Base-by-base conservation (phyloP, 2,888 invertebrate species). In the Sphecodes monilicornis region DNA sequence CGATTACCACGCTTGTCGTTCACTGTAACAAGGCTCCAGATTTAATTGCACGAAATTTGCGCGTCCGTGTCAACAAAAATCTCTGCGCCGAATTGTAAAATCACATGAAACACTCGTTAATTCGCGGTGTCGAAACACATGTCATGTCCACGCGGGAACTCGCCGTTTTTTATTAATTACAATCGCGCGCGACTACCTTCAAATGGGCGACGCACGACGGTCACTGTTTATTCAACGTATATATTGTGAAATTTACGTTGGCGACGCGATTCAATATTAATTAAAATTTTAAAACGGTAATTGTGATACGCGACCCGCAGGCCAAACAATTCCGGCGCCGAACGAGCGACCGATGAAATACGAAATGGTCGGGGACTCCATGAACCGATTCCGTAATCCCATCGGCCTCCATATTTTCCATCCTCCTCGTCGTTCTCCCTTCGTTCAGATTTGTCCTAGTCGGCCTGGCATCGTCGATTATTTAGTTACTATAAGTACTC, bases 261-360 rank as follows among this genome's bases (percentile, higher is more conserved):
- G 22, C 70, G 36, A 80, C 60, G 78, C 57, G 57, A 36, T 60
- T 16, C 73, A 36, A 69, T 82, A 73, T 81, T 72, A 57, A 76
- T 76, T 81, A 78, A 79, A 79, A 70, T 79, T 80, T 70, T 50
- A 54, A 54, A 70, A 64, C 43, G 64, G 76, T 43, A 64, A 80
- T 82, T 43, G 50, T 39, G 64, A 64, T 64, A 32, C 64, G 64
- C 32, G 32, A 32, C 64, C 60, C 60, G 60, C n/a, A 39, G 22
- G 36, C 32, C 32, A 39, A 39, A 68, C 68, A 68, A 68, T 68
- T 22, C 36, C 57, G 57, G 57, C 57, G 57, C 26, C 57, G 57
- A 57, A 57, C 57, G 57, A 36, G 22, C 36, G 39, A 39, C 39
- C 69, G 69, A 32, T 43, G 57, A 77, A 77, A 71, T 57, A 43